Evolutionary conservation across 2,888 invertebrate species (phyloP), one percentile per base, ranked within the genome.

Genomic region (Rutpela maculata): DNA sequence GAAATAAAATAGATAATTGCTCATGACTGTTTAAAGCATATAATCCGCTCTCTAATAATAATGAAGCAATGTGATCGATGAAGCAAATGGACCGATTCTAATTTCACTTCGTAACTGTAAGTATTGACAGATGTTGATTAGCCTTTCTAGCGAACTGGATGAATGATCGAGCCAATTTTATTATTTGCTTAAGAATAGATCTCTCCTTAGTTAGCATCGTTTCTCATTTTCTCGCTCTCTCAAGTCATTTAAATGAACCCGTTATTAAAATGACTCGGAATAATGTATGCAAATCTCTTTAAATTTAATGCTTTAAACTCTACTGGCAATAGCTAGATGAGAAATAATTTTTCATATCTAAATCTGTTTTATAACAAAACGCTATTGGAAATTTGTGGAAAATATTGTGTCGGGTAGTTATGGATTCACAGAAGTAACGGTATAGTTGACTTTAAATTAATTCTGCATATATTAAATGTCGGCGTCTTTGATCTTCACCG

Each of bases 51-150:
- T 60, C 43, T 55, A 56, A 57, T 57, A 65, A 66, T 59, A 38
- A 67, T 43, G 60, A 38, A 26, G 74, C 59, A 9, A 55, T 2
- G 43, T 31, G 70, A 75, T 75, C 75, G 75, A 75, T 75, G 57
- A 22, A 73, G 74, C 78, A 78, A 81, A 81, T 79, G 81, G 78
- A 75, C 76, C 78, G 80, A 70, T 78, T 78, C 79, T 79, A 81
- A 81, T 81, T 81, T 79, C 67, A 76, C 73, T 74, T 76, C 74
- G 79, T 78, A 78, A 78, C 77, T 56, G 78, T 73, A 77, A 78
- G 72, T 80, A 80, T 80, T 80, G 80, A 80, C 80, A 80, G 80
- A 80, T 80, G 78, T 77, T 80, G 80, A 80, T 80, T 80, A 80
- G 80, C 77, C 80, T 79, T 80, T 80, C 80, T 77, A 69, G 71